Conservation (phyloP, 2,113 vertebrate species). For the Salvelinus namaycush region DNA sequence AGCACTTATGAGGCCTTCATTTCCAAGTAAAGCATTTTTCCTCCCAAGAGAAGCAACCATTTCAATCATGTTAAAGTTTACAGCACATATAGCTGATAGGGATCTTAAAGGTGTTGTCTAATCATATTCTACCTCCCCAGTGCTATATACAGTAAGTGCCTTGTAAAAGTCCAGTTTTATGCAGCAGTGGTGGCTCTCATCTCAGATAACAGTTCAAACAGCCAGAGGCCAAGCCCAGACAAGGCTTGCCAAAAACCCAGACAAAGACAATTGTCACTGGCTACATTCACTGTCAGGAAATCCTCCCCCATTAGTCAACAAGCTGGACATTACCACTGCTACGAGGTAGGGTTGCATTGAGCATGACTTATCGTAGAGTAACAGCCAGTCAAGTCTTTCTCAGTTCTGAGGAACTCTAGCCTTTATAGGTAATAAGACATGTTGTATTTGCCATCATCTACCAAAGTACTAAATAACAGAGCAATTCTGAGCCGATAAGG, state of each 20-base stretch:
- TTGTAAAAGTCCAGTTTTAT: background rate
- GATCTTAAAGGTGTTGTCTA: too few species aligned
- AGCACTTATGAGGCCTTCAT: too few species aligned
- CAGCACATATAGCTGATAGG: too few species aligned
- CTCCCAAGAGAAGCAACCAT: too few species aligned
- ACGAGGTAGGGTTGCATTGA: conserved; percentile 16
- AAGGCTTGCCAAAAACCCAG: conserved; percentile 2
- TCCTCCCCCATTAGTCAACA: conserved; percentile 42
- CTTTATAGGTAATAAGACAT: background rate
- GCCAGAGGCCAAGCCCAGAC: background rate
- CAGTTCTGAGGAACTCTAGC: background rate
- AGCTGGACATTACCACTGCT: conserved; percentile 27
- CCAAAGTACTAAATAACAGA: background rate
- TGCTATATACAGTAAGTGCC: background rate
- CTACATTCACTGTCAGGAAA: conserved; percentile 35
- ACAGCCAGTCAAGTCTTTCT: background rate
- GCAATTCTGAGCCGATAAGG: too few species aligned
- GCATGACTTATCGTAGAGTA: background rate
- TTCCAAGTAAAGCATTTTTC: too few species aligned
- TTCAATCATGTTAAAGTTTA: too few species aligned
- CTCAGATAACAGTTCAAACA: background rate
- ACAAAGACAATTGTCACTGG: conserved; percentile 37
- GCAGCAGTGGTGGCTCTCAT: background rate
- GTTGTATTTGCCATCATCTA: conserved; percentile 2
- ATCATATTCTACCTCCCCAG: background rate